Conservation (phyloP, 2,113 vertebrate genomes). For the Hemichromis elongatus region DNA sequence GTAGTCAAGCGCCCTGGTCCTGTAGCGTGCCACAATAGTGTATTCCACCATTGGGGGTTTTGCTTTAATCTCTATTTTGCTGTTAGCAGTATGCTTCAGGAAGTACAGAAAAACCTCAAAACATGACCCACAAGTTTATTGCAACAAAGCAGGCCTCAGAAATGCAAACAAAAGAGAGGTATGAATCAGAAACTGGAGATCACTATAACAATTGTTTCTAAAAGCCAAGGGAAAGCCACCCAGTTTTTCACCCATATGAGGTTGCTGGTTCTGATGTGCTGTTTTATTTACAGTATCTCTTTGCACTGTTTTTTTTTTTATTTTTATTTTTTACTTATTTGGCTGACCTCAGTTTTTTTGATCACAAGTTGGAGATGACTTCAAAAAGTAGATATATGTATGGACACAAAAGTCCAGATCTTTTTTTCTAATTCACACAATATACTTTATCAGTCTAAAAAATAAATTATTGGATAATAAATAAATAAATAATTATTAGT, state of each 20-base stretch:
- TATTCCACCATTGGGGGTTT: neutral
- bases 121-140: neutral
- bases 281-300: neutral
- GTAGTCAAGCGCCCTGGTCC: no score
- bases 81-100: neutral
- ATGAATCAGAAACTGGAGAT: neutral
- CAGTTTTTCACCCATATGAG: neutral
- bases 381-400: neutral
- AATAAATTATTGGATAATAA: neutral
- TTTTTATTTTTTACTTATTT: rapidly evolving
- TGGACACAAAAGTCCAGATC: neutral
- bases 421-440: neutral
- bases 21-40: no score
- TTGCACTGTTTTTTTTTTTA: neutral
- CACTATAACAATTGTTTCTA: neutral
- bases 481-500: no score
- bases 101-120: neutral
- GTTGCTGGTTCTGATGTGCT: neutral
- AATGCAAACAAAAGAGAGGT: neutral
- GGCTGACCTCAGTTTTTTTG: neutral
- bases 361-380: neutral
- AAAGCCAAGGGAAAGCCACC: neutral
- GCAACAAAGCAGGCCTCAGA: neutral
- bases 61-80: neutral
- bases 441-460: neutral